Evolutionary conservation across 2,888 invertebrate genomes (phyloP).

Genomic region (Lissonota sp.): DNA sequence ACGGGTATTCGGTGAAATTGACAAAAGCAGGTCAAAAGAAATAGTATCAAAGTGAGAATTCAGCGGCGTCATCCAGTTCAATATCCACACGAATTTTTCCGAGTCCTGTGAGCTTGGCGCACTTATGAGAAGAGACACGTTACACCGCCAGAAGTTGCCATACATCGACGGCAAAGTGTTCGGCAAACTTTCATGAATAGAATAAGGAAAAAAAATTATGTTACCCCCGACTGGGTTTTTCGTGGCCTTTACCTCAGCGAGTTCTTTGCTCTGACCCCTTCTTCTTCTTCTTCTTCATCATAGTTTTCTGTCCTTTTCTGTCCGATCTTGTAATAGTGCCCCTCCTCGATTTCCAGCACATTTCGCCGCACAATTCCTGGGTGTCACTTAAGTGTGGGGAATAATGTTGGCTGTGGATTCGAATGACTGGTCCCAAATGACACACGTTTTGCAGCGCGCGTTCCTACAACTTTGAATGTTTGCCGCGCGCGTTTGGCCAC

Average conservation of each 20-base stretch:
- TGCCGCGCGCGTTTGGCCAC: conserved; percentile 37
- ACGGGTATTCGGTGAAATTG: background rate
- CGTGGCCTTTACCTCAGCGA: conserved; percentile 32
- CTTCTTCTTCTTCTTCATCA: background rate
- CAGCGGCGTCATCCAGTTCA: conserved; percentile 38
- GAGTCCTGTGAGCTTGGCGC: conserved; percentile 15
- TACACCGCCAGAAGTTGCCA: conserved; percentile 3
- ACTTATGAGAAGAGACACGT: conserved; percentile 2
- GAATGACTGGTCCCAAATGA: conserved; percentile 39
- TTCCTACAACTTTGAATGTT: background rate
- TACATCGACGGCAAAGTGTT: conserved; percentile 19
- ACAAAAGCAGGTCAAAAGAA: conserved; percentile 30
- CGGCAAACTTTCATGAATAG: conserved; percentile 31
- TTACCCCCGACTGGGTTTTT: conserved; percentile 32
- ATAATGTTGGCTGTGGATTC: conserved; percentile 25
- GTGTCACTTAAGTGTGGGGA: conserved; percentile 38
- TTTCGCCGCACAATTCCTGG: conserved; percentile 28
- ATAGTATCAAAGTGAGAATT: conserved; percentile 34
- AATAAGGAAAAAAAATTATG: conserved; percentile 25
- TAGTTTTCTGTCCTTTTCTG: background rate
- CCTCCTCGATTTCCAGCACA: conserved; percentile 9
- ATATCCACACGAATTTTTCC: conserved; percentile 14
- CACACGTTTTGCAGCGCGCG: conserved; percentile 23
- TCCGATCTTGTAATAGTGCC: conserved; percentile 10
- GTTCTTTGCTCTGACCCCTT: conserved; percentile 41